Evolutionary conservation across 2,888 invertebrate genomes (phyloP).

Genomic region (Himalopsyche kuldschensis): DNA sequence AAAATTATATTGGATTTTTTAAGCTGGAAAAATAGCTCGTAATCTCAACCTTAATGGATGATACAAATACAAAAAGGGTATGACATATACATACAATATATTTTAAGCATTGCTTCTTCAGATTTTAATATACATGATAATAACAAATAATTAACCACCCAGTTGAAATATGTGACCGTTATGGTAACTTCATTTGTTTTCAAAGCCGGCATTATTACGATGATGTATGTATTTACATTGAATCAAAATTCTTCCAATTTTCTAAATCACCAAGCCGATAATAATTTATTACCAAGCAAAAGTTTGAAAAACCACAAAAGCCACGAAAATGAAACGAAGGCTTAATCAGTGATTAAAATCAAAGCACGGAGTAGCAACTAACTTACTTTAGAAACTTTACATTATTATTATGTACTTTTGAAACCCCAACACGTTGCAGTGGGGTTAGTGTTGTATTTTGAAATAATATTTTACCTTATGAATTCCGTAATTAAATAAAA

Average conservation of each 20-base stretch:
- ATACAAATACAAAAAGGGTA: too few relatives aligned
- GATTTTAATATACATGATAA: too few relatives aligned
- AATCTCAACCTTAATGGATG: too few relatives aligned
- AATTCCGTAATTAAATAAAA: too few relatives aligned
- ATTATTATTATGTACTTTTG: constrained; percentile 1
- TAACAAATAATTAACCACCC: too few relatives aligned
- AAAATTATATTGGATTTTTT: too few relatives aligned
- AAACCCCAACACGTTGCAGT: not conserved
- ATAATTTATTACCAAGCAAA: constrained; percentile 33
- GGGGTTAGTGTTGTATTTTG: not conserved
- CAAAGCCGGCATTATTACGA: too few relatives aligned
- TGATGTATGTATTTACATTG: not conserved
- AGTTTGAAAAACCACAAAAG: constrained; percentile 37
- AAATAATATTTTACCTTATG: not conserved
- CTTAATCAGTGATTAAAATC: constrained; percentile 38
- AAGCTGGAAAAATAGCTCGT: too few relatives aligned
- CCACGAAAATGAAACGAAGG: constrained; percentile 35
- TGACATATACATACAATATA: too few relatives aligned
- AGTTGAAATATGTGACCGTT: too few relatives aligned
- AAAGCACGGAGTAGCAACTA: constrained; percentile 29
- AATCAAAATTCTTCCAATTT: not conserved
- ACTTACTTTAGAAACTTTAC: constrained; percentile 20
- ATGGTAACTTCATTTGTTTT: too few relatives aligned
- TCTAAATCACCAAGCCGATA: not conserved
- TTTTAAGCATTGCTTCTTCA: too few relatives aligned